A percentile compares a stretch with the other conserved stretches of the same genome.
phyloP scores from a whole-genome alignment of 1,140 invertebrate species.

The Hylyphantes graminicola region DNA sequence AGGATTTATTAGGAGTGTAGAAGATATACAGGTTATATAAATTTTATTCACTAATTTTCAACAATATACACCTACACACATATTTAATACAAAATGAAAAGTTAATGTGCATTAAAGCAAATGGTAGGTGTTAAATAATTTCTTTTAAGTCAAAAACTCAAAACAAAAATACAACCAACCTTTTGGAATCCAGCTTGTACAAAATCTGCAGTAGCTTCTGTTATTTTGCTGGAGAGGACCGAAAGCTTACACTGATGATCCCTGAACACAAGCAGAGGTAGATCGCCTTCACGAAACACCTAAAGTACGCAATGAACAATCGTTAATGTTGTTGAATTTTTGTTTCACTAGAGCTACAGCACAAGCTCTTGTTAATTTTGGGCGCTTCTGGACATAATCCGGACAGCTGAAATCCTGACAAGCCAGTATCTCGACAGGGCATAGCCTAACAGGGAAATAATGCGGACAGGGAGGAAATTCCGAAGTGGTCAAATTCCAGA shows the following conservation, averaged over 20 bases:
- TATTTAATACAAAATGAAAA: no score
- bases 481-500: no score
- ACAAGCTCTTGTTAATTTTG: background rate
- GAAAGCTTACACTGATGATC: conserved; percentile 40
- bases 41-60: no score
- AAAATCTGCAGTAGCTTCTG: conserved; percentile 24
- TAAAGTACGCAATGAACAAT: background rate
- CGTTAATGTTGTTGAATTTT: background rate
- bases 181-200: conserved; percentile 42
- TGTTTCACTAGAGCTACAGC: background rate
- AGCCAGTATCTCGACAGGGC: background rate
- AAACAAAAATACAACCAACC: background rate
- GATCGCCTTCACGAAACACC: conserved; percentile 32
- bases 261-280: conserved; percentile 32
- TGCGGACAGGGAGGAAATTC: background rate
- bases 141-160: no score
- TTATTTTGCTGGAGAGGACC: conserved; percentile 15
- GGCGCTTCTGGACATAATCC: no score
- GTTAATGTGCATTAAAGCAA: no score
- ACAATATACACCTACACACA: no score
- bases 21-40: no score
- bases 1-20: no score
- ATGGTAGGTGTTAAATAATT: no score
- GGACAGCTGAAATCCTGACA: no score
- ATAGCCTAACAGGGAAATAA: background rate